Conservation (phyloP, 2,113 vertebrate genomes). For the Mormyrus iriodes region DNA sequence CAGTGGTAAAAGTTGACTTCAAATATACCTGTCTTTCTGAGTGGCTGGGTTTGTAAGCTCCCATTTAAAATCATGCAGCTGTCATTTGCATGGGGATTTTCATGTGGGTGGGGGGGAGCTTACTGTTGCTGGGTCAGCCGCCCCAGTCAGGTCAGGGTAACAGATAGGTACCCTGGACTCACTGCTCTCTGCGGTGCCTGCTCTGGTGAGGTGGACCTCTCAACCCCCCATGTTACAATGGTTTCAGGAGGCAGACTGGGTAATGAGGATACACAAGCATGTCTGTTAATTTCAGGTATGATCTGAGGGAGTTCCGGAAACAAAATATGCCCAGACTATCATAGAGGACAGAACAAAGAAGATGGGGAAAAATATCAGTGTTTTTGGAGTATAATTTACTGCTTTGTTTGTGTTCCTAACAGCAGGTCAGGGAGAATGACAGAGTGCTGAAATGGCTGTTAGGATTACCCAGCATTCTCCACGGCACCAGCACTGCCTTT, state of each 20-base stretch:
- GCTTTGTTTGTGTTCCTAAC: background rate
- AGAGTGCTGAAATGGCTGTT: background rate
- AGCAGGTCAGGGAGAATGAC: background rate
- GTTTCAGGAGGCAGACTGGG: constrained; percentile 12
- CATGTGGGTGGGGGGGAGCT: background rate
- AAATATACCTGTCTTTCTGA: background rate
- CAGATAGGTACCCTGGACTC: background rate
- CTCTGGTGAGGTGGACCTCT: background rate
- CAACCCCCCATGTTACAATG: constrained; percentile 21
- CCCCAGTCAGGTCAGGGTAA: background rate
- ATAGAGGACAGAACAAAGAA: background rate
- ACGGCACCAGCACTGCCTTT: background rate
- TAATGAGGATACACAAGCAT: background rate
- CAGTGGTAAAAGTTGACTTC: background rate
- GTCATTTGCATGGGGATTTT: background rate
- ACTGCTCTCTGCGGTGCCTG: background rate
- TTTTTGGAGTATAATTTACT: background rate
- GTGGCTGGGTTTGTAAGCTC: background rate
- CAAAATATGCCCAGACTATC: background rate
- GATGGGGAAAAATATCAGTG: background rate
- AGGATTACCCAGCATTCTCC: constrained; percentile 2
- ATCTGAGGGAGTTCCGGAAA: background rate
- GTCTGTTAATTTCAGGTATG: background rate
- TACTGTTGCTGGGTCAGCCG: background rate
- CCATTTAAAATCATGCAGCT: background rate